Percentiles rank a stretch among this genome's conserved stretches.
phyloP scores from a whole-genome alignment of 2,113 vertebrate species.

The Sitta europaea region DNA sequence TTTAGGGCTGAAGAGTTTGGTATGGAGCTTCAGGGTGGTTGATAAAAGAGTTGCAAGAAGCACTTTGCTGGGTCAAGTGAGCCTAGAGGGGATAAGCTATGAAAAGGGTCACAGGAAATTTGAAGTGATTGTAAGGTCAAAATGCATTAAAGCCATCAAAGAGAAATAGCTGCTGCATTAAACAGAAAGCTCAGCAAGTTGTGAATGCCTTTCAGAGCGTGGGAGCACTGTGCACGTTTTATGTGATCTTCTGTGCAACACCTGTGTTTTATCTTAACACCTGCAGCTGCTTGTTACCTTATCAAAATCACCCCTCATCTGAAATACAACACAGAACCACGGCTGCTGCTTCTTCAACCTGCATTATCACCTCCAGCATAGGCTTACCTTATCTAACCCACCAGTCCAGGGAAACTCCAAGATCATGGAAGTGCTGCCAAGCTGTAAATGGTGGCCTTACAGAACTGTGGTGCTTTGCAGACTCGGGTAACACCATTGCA shows the following conservation, averaged over 20 bases:
- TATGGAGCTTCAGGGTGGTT: not conserved
- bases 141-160: slow-evolving; percentile 5
- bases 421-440: not conserved
- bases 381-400: not conserved
- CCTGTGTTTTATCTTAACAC: not conserved
- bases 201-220: not conserved
- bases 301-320: not conserved
- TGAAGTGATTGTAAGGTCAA: slow-evolving; percentile 12
- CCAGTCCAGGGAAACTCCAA: not conserved
- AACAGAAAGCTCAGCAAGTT: not conserved
- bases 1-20: not conserved
- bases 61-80: not conserved
- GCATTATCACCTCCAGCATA: not conserved
- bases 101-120: not conserved
- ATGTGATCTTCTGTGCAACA: not conserved
- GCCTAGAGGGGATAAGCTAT: not conserved
- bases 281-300: not conserved
- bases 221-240: not conserved
- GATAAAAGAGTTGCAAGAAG: not conserved
- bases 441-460: not conserved
- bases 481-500: not conserved
- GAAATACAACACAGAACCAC: not conserved
- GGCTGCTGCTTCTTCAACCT: not conserved
- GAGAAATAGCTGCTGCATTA: not conserved
- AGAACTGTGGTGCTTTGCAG: rapidly evolving